Evolutionary conservation across 2,888 invertebrate species (phyloP).

Genomic region (Drosophila borborema): DNA sequence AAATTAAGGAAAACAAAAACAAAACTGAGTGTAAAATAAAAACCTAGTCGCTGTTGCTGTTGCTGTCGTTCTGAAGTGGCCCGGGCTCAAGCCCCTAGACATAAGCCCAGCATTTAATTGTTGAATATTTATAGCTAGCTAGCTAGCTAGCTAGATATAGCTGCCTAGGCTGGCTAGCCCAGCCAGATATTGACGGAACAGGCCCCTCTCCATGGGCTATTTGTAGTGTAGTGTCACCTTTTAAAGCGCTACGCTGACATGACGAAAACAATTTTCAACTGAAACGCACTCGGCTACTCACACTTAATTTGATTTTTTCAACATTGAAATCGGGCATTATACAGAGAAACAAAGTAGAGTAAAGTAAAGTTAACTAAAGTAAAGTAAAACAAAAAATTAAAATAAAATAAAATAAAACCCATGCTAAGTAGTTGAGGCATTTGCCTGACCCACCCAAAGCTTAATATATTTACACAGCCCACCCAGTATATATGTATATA

Average conservation of each 20-base stretch:
- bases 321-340: conserved; percentile 49
- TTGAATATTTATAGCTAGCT: conserved; percentile 73
- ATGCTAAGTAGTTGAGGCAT: conserved; percentile 31
- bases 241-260: conserved; percentile 53
- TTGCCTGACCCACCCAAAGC: conserved; percentile 33
- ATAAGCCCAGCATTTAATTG: conserved; percentile 57
- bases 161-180: conserved; percentile 20
- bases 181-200: conserved; percentile 31
- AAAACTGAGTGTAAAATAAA: conserved; percentile 15
- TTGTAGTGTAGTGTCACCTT: conserved; percentile 65
- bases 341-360: conserved; percentile 27
- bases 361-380: conserved; percentile 8
- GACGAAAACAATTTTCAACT: conserved; percentile 46
- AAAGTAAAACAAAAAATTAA: conserved; percentile 2
- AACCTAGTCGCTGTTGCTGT: conserved; percentile 16
- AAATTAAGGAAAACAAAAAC: conserved; percentile 6
- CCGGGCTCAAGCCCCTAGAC: conserved; percentile 38
- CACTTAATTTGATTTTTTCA: conserved; percentile 48
- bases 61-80: conserved; percentile 31
- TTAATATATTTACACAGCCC: conserved; percentile 27
- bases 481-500: not conserved
- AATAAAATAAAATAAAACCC: not conserved
- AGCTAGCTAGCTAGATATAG: conserved; percentile 28
- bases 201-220: conserved; percentile 18
- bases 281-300: conserved; percentile 37